These are phyloP conservation scores for Heliconius hermathena DNA, from an alignment of 1,140 invertebrate genomes.

Conservation along the genomic window DNA sequence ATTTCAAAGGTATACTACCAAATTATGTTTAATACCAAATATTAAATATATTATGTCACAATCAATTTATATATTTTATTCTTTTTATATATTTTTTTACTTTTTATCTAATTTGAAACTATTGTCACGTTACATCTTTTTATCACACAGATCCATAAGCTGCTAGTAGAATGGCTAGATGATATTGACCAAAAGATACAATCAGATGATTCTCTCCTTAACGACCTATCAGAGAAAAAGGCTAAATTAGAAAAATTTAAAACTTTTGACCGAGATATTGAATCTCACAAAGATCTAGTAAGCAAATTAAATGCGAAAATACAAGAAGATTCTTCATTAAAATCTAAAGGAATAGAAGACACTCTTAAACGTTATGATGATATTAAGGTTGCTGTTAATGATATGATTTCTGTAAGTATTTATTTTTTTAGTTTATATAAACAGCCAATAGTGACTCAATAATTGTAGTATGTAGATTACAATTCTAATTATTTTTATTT, in stretches of 20 bases:
- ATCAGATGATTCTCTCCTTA: conserved; percentile 86
- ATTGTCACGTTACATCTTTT: neutral
- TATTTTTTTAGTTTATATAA: conserved; percentile 15
- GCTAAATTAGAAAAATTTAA: conserved; percentile 92
- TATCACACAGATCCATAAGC: conserved; percentile 83
- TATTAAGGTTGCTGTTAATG: conserved; percentile 84
- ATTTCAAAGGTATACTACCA: conserved; percentile 86
- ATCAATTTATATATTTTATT: neutral
- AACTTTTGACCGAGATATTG: conserved; percentile 89
- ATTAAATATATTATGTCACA: neutral
- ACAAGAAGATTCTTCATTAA: conserved; percentile 85
- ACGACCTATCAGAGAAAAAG: conserved; percentile 95
- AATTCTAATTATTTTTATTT: neutral
- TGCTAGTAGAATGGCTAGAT: conserved; percentile 91
- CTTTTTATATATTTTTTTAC: neutral
- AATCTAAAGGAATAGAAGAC: conserved; percentile 86
- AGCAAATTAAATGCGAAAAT: conserved; percentile 87
- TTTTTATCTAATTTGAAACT: neutral
- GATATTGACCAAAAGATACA: conserved; percentile 92
- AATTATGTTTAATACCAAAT: neutral
- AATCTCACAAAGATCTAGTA: conserved; percentile 88
- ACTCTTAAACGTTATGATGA: conserved; percentile 88
- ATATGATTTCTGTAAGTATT: conserved; percentile 83
- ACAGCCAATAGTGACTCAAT: no score
- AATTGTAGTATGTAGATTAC: no score